Percentiles rank a stretch among this genome's conserved stretches.
Evolutionary conservation across 2,888 invertebrate species (phyloP).

Genomic region (Lepidochrysops patricia): DNA sequence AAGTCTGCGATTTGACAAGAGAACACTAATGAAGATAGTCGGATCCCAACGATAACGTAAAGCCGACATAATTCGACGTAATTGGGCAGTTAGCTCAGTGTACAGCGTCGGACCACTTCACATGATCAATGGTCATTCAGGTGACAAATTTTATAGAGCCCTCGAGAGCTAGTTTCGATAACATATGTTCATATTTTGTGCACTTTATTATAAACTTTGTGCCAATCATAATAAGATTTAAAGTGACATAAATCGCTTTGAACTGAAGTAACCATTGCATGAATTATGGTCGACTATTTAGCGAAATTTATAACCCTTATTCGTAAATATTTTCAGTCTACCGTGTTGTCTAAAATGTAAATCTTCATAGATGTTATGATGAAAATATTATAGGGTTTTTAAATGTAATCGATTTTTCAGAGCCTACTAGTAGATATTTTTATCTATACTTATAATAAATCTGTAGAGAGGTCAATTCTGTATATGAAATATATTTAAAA

Average conservation of each 20-base stretch:
- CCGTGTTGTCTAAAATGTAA: not conserved
- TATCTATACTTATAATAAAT: too few relatives aligned
- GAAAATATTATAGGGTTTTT: too few relatives aligned
- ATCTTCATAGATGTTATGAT: not conserved
- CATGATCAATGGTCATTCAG: slow-evolving; percentile 39
- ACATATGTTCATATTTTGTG: slow-evolving; percentile 21
- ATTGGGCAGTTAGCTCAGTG: slow-evolving; percentile 25
- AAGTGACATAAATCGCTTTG: not conserved
- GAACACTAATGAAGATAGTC: slow-evolving; percentile 1
- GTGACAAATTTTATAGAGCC: slow-evolving; percentile 39
- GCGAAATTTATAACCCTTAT: slow-evolving; percentile 28
- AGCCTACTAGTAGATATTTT: too few relatives aligned
- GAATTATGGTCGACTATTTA: slow-evolving; percentile 25
- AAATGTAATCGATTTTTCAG: too few relatives aligned
- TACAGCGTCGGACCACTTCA: slow-evolving; percentile 31
- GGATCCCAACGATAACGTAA: slow-evolving; percentile 14
- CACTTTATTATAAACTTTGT: not conserved
- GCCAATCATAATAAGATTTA: not conserved
- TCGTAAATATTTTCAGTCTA: slow-evolving; percentile 23
- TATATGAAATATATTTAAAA: too few relatives aligned
- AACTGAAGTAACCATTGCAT: slow-evolving; percentile 16
- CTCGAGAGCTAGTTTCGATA: slow-evolving; percentile 33
- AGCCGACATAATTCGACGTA: slow-evolving; percentile 16
- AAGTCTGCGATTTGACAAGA: not conserved
- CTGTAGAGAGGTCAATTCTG: too few relatives aligned